These are phyloP conservation scores for Nyleta sp. DNA, from an alignment of 2,888 invertebrate genomes.

Conservation along the genomic window DNA sequence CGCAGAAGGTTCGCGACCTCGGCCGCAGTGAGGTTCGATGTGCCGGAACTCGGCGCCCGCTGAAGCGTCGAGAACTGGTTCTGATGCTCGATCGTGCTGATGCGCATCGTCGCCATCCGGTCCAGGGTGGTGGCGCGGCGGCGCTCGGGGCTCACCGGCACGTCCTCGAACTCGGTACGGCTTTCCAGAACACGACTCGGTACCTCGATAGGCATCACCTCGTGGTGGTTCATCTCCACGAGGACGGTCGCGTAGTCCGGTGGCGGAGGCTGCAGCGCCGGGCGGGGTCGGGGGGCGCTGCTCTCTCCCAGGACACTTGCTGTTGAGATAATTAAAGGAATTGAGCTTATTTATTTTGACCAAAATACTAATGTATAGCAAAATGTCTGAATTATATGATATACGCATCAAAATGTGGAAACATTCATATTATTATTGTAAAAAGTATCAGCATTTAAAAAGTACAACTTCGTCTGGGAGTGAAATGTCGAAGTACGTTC, in stretches of 20 bases:
- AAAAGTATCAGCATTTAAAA: too few relatives aligned
- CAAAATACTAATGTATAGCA: too few relatives aligned
- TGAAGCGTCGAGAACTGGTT: constrained; percentile 55
- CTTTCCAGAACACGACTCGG: constrained; percentile 69
- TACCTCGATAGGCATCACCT: constrained; percentile 62
- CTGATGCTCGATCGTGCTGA: constrained; percentile 71
- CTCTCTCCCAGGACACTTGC: constrained; percentile 83
- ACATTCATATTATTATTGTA: too few relatives aligned
- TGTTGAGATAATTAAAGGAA: too few relatives aligned
- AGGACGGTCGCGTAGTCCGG: constrained; percentile 86
- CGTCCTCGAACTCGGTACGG: constrained; percentile 68
- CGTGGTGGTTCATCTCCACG: constrained; percentile 85
- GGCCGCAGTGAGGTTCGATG: constrained; percentile 83
- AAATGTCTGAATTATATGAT: too few relatives aligned
- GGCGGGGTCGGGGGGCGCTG: constrained; percentile 76
- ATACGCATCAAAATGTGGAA: too few relatives aligned
- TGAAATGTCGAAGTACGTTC: too few relatives aligned
- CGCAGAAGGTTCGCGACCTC: constrained; percentile 85
- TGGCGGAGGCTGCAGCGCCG: constrained; percentile 83
- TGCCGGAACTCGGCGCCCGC: constrained; percentile 45
- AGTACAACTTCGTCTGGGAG: too few relatives aligned
- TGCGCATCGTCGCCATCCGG: constrained; percentile 68
- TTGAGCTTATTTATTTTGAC: too few relatives aligned
- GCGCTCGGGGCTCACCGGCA: constrained; percentile 52
- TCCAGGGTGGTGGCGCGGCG: constrained; percentile 75